phyloP scores from a whole-genome alignment of 2,113 vertebrate species.

The Blennius ocellaris region DNA sequence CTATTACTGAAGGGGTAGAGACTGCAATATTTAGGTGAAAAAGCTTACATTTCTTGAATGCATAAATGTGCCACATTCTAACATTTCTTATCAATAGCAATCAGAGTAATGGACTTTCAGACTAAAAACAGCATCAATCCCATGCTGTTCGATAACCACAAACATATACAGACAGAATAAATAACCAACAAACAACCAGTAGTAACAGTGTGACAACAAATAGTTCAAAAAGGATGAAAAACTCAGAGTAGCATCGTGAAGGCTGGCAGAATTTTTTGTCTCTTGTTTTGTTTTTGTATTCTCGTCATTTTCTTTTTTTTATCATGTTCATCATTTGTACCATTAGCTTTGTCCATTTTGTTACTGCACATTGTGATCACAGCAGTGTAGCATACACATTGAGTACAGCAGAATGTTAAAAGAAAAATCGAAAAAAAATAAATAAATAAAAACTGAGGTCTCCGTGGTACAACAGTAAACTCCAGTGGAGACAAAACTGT shows the following conservation, averaged over 20 bases:
- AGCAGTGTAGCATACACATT: conserved; percentile 33
- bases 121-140: too few species aligned
- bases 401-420: conserved; percentile 5
- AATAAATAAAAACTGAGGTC: conserved; percentile 7
- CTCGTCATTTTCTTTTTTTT: conserved; percentile 3
- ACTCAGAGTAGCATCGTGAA: background rate
- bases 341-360: conserved; percentile 46
- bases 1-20: too few species aligned
- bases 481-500: conserved; percentile 16
- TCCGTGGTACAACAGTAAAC: conserved; percentile 36
- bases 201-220: background rate
- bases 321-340: conserved; percentile 17
- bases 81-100: too few species aligned
- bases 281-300: conserved; percentile 33
- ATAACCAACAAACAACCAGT: background rate
- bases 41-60: too few species aligned
- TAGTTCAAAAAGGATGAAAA: background rate
- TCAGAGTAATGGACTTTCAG: too few species aligned
- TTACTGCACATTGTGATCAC: conserved; percentile 55
- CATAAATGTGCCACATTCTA: too few species aligned
- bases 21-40: too few species aligned
- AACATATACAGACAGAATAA: background rate
- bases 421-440: conserved; percentile 22
- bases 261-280: too few species aligned
- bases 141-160: too few species aligned